These are phyloP conservation scores for Myrmecobius fasciatus DNA, from an alignment of 2,113 vertebrate genomes.

Conservation along the genomic window DNA sequence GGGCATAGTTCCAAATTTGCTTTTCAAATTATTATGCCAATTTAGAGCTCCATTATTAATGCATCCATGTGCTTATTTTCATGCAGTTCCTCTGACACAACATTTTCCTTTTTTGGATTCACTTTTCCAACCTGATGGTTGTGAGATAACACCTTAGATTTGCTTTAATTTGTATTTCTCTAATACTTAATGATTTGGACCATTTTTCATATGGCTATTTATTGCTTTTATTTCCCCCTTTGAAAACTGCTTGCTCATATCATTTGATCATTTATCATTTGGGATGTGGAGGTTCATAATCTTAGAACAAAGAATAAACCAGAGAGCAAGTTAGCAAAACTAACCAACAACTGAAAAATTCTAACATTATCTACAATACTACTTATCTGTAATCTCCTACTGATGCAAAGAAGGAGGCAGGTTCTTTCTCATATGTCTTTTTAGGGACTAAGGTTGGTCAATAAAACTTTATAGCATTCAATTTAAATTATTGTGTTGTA, in stretches of 20 bases:
- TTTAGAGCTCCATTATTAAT: too few species aligned
- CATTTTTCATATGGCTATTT: not conserved
- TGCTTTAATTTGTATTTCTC: too few species aligned
- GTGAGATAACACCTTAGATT: too few species aligned
- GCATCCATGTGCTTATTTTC: too few species aligned
- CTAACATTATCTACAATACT: not conserved
- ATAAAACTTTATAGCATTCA: not conserved
- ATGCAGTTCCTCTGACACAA: too few species aligned
- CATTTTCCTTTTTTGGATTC: too few species aligned
- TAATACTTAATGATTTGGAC: not conserved
- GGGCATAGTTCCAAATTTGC: too few species aligned
- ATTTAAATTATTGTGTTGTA: not conserved
- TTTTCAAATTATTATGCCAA: too few species aligned
- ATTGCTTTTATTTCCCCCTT: not conserved
- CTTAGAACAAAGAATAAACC: not conserved
- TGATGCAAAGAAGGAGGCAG: not conserved
- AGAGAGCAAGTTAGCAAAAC: not conserved
- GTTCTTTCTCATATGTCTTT: not conserved
- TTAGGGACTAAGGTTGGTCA: not conserved
- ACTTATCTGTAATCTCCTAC: not conserved
- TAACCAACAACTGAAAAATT: not conserved
- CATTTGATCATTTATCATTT: not conserved
- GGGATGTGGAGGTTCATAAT: not conserved
- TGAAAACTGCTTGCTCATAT: not conserved
- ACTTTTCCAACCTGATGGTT: too few species aligned